Evolutionary conservation across 2,888 invertebrate species (phyloP), one percentile per base, ranked within the genome.

Genomic region (Cryptocheilus praepositus): DNA sequence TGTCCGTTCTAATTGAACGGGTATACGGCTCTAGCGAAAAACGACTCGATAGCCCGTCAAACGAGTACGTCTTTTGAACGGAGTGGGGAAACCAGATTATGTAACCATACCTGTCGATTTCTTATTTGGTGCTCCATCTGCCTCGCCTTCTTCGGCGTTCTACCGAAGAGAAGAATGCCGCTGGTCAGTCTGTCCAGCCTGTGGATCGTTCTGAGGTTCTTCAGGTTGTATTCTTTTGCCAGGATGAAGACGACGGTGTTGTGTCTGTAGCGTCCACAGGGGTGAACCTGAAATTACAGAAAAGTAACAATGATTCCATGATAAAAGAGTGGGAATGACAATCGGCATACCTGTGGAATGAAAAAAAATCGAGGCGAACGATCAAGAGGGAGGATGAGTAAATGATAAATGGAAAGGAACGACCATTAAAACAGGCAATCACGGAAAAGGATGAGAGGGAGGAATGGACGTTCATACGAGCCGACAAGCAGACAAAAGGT

Each of bases 181-280:
- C 98, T 98, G 49, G 99, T 99, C 86, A 99, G 92, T 85, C 99
- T 93, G 91, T 99, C 99, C 86, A 99, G 91, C 85, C 99, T 93
- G 91, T 99, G 98, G 83, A 98, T 96, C 79, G 97, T 97, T 88
- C 98, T 92, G 77, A 98, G 91, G 87, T 98, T 97, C 89, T 96
- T 95, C 90, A 97, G 91, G 90, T 96, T 96, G 89, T 97, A 95
- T 89, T 99, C 98, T 90, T 98, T 98, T 81, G 97, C 97, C 84
- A 99, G 92, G 84, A 99, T 98, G 89, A 97, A 98, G 64, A 97
- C 95, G 74, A 99, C 95, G 7, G 98, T 97, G 90, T 99, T 99
- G 91, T 98, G 97, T 61, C 98, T 93, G 90, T 99, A 99, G 85
- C 98, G 93, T 71, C 99, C 99, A 89, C 99, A 99, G 2, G 99